phyloP scores from a whole-genome alignment of 2,113 vertebrate genomes.

The Colossoma macropomum region DNA sequence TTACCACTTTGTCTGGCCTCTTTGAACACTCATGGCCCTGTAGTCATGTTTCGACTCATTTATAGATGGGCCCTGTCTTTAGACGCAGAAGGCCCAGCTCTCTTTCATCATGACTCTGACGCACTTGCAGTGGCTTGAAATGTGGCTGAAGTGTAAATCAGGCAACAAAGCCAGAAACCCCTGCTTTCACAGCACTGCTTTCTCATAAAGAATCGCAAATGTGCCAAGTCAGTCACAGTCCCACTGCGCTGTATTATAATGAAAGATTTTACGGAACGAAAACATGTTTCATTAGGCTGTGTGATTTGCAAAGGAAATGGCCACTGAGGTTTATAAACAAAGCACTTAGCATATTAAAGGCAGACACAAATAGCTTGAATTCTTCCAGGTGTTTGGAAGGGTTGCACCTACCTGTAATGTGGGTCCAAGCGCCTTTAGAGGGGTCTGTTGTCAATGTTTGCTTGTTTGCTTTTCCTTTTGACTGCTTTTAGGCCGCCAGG shows the following conservation, averaged over 20 bases:
- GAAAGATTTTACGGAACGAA: neutral
- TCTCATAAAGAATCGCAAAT: neutral
- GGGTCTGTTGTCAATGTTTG: neutral
- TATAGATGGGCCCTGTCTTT: conserved; percentile 49
- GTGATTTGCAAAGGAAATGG: neutral
- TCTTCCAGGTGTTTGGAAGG: conserved; percentile 36
- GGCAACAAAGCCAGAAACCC: neutral
- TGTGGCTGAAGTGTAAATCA: conserved; percentile 6
- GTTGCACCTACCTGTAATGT: conserved; percentile 30
- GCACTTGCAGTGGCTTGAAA: conserved; percentile 30
- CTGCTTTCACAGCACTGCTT: neutral
- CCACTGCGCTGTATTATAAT: neutral
- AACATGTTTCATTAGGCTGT: neutral
- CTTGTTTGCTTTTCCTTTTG: neutral
- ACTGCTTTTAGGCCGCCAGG: neutral
- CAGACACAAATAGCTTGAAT: conserved; percentile 44
- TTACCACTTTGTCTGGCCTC: conserved; percentile 26
- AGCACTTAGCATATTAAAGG: conserved; percentile 18
- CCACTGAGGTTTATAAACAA: neutral
- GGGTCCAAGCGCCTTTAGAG: conserved; percentile 2
- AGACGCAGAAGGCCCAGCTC: conserved; percentile 30
- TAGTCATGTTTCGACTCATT: conserved; percentile 54
- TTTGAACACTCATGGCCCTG: conserved; percentile 55
- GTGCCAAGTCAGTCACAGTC: neutral
- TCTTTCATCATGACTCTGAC: neutral